These are phyloP conservation scores for Candidula unifasciata DNA, from an alignment of 2,888 invertebrate species.

Conservation along the genomic window DNA sequence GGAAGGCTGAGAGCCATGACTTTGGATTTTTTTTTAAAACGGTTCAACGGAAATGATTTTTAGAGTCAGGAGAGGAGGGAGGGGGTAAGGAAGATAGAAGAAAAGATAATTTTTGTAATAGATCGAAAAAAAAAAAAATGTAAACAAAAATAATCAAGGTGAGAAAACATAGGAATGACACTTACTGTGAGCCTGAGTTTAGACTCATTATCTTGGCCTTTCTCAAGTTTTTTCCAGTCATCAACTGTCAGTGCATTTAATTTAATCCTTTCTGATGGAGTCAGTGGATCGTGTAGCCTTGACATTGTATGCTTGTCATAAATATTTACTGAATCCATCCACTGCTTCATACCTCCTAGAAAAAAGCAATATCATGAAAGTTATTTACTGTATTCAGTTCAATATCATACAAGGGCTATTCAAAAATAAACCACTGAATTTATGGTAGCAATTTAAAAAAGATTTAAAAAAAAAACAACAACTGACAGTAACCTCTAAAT, in stretches of 20 bases:
- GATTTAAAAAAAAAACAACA: too few species aligned
- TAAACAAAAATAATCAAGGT: slow-evolving; percentile 26
- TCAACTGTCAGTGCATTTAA: slow-evolving; percentile 33
- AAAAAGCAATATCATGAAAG: not conserved
- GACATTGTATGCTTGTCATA: slow-evolving; percentile 40
- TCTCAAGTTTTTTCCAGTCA: slow-evolving; percentile 44
- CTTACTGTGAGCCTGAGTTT: slow-evolving; percentile 44
- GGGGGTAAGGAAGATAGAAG: too few species aligned
- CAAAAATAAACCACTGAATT: too few species aligned
- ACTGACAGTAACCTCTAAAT: too few species aligned
- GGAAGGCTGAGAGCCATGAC: too few species aligned
- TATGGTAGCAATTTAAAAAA: too few species aligned
- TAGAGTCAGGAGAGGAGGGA: too few species aligned
- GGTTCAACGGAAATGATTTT: too few species aligned
- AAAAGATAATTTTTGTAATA: not conserved
- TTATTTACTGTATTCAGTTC: too few species aligned
- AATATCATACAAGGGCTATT: too few species aligned
- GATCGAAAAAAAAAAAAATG: not conserved
- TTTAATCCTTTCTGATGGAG: slow-evolving; percentile 19
- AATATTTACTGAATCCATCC: slow-evolving; percentile 46
- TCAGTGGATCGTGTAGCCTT: slow-evolving; percentile 34
- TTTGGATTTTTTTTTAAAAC: too few species aligned
- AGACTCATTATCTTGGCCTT: slow-evolving; percentile 37
- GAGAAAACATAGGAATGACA: not conserved
- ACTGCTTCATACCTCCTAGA: slow-evolving; percentile 43